A percentile compares a stretch with the other conserved stretches of the same genome.
These are phyloP conservation scores for Apamea monoglypha DNA, from an alignment of 2,888 invertebrate species.

Conservation along the genomic window DNA sequence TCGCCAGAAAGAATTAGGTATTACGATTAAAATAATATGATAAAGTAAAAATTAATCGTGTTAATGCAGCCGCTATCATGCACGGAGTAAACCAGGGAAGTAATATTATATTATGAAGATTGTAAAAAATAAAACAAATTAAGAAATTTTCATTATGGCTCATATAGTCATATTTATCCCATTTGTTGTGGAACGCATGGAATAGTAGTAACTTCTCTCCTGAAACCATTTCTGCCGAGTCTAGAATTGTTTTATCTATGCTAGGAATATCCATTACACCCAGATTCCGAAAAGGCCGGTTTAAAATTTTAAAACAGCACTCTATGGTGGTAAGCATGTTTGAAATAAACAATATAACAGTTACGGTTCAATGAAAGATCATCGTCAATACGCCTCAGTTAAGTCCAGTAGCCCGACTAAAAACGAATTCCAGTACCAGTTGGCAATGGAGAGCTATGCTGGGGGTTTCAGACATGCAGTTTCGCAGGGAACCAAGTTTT, in stretches of 20 bases:
- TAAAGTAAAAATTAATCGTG: neutral
- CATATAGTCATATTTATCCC: neutral
- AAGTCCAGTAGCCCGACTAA: too few species aligned
- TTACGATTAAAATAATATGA: neutral
- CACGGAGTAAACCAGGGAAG: neutral
- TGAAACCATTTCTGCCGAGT: neutral
- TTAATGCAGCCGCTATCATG: neutral
- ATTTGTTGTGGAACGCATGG: too few species aligned
- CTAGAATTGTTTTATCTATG: neutral
- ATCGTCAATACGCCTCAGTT: neutral
- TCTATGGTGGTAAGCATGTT: neutral
- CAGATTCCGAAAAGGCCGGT: neutral
- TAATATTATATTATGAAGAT: neutral
- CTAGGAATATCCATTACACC: neutral
- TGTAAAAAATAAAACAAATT: neutral
- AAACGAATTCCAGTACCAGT: neutral
- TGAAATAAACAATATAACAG: neutral
- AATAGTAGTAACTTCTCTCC: neutral
- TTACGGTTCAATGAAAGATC: slow-evolving; percentile 1
- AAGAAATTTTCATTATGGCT: neutral
- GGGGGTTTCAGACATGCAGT: neutral
- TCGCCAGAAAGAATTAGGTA: neutral
- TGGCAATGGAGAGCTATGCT: neutral
- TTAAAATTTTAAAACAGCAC: neutral
- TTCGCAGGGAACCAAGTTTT: neutral